These are phyloP conservation scores for Drosophila robusta DNA, from an alignment of 2,888 invertebrate species.

Conservation along the genomic window DNA sequence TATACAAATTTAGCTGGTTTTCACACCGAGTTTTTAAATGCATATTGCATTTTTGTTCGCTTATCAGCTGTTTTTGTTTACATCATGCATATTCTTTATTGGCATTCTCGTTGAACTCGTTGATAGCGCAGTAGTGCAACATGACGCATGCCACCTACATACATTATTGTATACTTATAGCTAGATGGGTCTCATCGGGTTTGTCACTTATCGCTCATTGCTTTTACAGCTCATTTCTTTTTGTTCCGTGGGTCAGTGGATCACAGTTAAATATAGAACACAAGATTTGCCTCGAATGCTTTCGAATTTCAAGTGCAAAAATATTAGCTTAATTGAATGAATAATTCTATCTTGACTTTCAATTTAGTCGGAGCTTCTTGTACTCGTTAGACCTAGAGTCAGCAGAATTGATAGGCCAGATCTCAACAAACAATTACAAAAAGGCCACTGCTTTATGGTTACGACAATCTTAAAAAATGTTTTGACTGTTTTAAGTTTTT, in stretches of 20 bases:
- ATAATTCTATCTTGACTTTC: conserved; percentile 2
- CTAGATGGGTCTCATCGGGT: background rate
- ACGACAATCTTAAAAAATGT: no score
- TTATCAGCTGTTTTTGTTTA: conserved; percentile 31
- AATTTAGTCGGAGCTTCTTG: background rate
- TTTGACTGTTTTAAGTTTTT: no score
- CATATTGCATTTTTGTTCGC: conserved; percentile 7
- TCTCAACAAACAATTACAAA: no score
- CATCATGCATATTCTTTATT: background rate
- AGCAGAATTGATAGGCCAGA: no score
- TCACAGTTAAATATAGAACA: conserved; percentile 17
- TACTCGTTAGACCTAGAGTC: no score
- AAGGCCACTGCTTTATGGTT: no score
- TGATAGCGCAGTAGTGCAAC: conserved; percentile 20
- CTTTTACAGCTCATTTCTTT: background rate
- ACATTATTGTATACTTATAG: background rate
- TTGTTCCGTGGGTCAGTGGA: conserved; percentile 7
- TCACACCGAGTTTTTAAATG: background rate
- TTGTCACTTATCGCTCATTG: conserved; percentile 9
- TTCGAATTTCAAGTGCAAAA: conserved; percentile 26
- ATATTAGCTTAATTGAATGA: conserved; percentile 3
- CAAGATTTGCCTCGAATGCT: background rate
- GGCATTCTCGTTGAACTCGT: background rate
- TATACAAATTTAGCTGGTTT: no score
- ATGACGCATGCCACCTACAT: conserved; percentile 26